Conservation (phyloP, 2,888 invertebrate genomes). For the Tetramorium bicarinatum region DNA sequence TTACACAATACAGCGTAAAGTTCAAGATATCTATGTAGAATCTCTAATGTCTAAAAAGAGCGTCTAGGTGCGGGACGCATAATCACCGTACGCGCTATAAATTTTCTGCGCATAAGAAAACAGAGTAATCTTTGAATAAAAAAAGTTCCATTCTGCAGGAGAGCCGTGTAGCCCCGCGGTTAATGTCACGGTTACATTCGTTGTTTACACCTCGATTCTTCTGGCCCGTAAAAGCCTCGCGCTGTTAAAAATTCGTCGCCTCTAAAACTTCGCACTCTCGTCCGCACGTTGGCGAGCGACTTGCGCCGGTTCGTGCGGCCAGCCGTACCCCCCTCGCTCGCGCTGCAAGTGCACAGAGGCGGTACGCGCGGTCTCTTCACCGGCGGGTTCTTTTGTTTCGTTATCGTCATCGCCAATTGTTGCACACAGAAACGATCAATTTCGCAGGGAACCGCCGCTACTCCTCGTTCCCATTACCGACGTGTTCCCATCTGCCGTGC, state of each 20-base stretch:
- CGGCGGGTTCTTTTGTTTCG: slow-evolving; percentile 33
- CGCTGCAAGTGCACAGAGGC: background rate
- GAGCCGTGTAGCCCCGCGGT: background rate
- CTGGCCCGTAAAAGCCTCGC: background rate
- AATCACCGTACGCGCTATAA: background rate
- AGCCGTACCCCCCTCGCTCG: background rate
- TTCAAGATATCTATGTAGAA: background rate
- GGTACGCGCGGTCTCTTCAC: slow-evolving; percentile 41
- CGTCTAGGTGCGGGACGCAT: background rate
- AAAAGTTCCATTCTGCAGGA: background rate
- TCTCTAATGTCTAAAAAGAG: background rate
- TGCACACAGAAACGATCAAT: slow-evolving; percentile 43
- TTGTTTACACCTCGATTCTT: background rate
- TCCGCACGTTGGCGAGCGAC: background rate
- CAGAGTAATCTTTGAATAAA: background rate
- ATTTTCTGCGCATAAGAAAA: background rate
- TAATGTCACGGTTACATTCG: background rate
- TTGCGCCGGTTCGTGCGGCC: background rate
- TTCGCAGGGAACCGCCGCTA: slow-evolving; percentile 29
- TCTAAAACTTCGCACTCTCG: background rate
- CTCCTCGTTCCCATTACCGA: slow-evolving; percentile 27
- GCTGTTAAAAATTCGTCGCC: background rate
- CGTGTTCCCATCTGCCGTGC: slow-evolving; percentile 24
- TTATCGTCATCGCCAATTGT: slow-evolving; percentile 44
- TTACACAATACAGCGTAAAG: background rate